These are phyloP conservation scores for Lucifuga dentata DNA, from an alignment of 2,113 vertebrate species.

Conservation along the genomic window DNA sequence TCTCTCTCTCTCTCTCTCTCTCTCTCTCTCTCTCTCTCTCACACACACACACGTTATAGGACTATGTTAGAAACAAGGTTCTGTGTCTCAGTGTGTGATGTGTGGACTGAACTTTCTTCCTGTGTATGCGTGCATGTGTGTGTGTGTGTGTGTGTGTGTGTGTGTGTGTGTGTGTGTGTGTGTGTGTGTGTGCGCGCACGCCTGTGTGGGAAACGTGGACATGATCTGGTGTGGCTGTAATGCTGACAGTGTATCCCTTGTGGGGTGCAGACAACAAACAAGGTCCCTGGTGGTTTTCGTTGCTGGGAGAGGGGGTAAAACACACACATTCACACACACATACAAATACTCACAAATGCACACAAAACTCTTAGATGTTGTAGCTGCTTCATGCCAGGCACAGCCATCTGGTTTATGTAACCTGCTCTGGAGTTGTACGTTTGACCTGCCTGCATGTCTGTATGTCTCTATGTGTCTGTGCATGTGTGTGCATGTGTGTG, in stretches of 20 bases:
- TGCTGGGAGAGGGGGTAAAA: conserved; percentile 53
- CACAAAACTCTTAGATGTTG: conserved; percentile 46
- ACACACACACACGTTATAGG: not conserved
- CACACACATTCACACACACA: conserved; percentile 3
- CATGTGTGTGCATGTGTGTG: conserved; percentile 26
- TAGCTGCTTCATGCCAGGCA: conserved; percentile 60
- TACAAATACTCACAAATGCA: conserved; percentile 22
- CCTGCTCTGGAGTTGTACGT: conserved; percentile 40
- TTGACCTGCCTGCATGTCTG: conserved; percentile 46
- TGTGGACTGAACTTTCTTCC: too few species aligned
- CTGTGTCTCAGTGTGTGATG: conserved; percentile 36
- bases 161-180: conserved; percentile 26
- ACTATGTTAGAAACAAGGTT: conserved; percentile 54
- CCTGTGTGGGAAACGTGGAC: not conserved
- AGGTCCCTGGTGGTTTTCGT: conserved; percentile 76
- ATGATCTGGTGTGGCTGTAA: conserved; percentile 52
- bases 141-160: conserved; percentile 21
- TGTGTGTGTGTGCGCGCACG: conserved; percentile 22
- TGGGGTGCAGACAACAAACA: conserved; percentile 80
- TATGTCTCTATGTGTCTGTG: conserved; percentile 10
- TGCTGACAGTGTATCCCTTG: conserved; percentile 76
- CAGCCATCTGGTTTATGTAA: conserved; percentile 76
- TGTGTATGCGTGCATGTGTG: conserved; percentile 13
- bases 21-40: not conserved
- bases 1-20: too few species aligned